Evolutionary conservation across 2,113 vertebrate genomes (phyloP).

Genomic region (Nettapus auritus): DNA sequence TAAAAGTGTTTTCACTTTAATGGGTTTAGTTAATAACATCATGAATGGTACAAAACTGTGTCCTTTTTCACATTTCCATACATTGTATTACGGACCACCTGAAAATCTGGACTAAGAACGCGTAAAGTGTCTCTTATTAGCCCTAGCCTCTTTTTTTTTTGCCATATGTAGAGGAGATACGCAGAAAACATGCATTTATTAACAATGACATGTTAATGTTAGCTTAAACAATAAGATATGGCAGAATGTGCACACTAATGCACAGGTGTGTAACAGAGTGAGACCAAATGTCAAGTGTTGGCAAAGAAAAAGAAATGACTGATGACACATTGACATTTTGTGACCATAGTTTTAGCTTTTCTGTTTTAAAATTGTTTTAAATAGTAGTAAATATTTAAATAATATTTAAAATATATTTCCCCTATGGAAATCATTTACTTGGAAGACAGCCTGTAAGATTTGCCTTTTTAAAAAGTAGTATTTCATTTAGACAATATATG

Average conservation of each 20-base stretch:
- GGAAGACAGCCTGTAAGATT: constrained; percentile 72
- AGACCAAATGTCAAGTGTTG: constrained; percentile 55
- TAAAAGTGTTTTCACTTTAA: constrained; percentile 82
- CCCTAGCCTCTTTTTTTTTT: constrained; percentile 68
- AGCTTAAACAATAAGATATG: constrained; percentile 66
- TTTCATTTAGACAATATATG: constrained; percentile 62
- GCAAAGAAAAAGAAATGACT: constrained; percentile 48
- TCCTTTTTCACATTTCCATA: constrained; percentile 82
- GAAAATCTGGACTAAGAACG: constrained; percentile 79
- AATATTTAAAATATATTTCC: constrained; percentile 76
- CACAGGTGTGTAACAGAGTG: constrained; percentile 39
- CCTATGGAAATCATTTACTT: constrained; percentile 69
- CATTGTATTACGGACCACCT: constrained; percentile 78
- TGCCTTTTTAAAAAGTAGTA: constrained; percentile 59
- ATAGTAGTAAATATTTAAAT: constrained; percentile 76
- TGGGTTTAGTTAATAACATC: constrained; percentile 84
- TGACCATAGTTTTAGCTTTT: constrained; percentile 59
- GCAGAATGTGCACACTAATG: constrained; percentile 52
- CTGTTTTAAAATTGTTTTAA: constrained; percentile 70
- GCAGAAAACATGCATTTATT: constrained; percentile 75
- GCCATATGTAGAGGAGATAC: constrained; percentile 66
- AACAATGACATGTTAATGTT: constrained; percentile 60
- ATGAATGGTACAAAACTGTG: constrained; percentile 82
- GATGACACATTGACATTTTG: constrained; percentile 59
- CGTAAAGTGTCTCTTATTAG: constrained; percentile 75